These are phyloP conservation scores for Ailurus styani DNA, from an alignment of 2,113 vertebrate genomes.

Conservation along the genomic window DNA sequence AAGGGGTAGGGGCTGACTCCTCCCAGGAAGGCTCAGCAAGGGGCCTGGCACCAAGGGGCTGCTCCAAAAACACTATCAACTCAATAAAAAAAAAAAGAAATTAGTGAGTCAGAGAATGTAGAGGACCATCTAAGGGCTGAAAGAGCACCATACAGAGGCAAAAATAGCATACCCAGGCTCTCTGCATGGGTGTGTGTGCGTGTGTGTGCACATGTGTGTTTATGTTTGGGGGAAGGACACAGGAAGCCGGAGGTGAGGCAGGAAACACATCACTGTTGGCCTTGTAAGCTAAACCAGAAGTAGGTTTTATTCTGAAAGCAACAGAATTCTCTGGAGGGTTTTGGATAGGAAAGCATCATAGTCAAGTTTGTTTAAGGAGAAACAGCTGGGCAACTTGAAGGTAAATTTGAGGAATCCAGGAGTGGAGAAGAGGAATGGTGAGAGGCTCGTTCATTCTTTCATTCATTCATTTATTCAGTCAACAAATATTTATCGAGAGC, in stretches of 20 bases:
- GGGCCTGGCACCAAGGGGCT: neutral
- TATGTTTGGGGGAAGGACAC: neutral
- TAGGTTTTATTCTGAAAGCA: slow-evolving; percentile 7
- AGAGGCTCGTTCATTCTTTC: neutral
- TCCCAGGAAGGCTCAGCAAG: neutral
- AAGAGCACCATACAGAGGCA: neutral
- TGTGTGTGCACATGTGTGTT: neutral
- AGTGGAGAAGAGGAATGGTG: neutral
- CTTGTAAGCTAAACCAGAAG: slow-evolving; percentile 6
- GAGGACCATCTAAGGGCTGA: neutral
- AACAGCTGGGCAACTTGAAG: neutral
- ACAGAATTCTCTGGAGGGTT: neutral
- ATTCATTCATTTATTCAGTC: neutral
- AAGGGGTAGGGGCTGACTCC: neutral
- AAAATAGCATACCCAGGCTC: neutral
- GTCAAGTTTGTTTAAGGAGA: neutral
- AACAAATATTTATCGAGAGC: neutral
- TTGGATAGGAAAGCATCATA: neutral
- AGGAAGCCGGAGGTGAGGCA: neutral
- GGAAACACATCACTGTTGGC: neutral
- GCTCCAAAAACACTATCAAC: neutral
- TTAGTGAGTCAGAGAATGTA: neutral
- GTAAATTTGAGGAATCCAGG: neutral
- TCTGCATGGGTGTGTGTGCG: neutral
- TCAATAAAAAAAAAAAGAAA: neutral